These are phyloP conservation scores for Pristionchus maxplancki DNA, from an alignment of 2,888 invertebrate genomes.

Conservation along the genomic window DNA sequence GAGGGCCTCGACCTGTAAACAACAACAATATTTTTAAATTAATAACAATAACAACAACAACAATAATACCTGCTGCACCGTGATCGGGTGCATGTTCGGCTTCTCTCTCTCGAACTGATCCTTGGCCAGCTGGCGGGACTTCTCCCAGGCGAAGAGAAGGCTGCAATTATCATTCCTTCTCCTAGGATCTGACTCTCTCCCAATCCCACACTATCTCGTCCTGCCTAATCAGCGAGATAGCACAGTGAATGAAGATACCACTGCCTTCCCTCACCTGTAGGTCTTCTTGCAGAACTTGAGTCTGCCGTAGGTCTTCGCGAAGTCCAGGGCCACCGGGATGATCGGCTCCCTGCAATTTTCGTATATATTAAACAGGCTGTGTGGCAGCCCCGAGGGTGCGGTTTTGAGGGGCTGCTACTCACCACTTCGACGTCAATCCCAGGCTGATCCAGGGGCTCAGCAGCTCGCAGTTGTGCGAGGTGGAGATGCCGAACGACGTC, in stretches of 20 bases:
- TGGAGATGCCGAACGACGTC: neutral
- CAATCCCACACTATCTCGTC: neutral
- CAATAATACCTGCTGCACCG: constrained; percentile 57
- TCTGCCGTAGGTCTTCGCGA: constrained; percentile 89
- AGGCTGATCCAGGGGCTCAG: neutral
- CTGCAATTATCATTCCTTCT: constrained; percentile 54
- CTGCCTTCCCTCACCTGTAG: constrained; percentile 84
- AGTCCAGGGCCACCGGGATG: constrained; percentile 85
- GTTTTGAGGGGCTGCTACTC: no score
- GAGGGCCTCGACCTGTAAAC: no score
- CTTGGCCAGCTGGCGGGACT: constrained; percentile 64
- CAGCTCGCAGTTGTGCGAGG: constrained; percentile 26
- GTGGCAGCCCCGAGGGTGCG: no score
- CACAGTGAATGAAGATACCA: neutral
- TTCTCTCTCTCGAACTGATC: constrained; percentile 67
- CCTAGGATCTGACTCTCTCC: neutral
- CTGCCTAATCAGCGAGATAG: no score
- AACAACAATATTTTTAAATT: no score
- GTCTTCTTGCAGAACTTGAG: constrained; percentile 93
- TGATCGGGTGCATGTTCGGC: constrained; percentile 74
- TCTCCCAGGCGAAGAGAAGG: constrained; percentile 69
- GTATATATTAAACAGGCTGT: no score
- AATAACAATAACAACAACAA: no score
- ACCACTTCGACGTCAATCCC: constrained; percentile 2
- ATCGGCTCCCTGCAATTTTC: constrained; percentile 81